Evolutionary conservation across 2,113 vertebrate genomes (phyloP), one percentile per base, ranked within the genome.

Genomic region (Colaptes auratus): DNA sequence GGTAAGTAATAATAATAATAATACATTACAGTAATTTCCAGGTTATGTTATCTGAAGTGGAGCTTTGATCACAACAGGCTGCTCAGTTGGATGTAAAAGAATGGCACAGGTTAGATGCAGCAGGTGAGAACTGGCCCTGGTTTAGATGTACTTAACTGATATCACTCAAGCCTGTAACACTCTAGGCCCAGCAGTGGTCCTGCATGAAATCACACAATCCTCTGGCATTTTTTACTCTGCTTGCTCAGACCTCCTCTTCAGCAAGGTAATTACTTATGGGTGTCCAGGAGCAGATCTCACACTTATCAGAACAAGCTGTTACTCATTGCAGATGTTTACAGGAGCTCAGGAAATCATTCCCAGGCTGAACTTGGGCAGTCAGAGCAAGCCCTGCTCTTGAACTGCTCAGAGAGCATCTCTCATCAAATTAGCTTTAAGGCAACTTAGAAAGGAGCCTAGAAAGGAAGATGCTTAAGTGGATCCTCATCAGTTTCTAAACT

Each of bases 401-500:
- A 35, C 48, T 63, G 36, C 58, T 78, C 66, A 55, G 61, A 71
- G 18, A 88, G 8, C 76, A 46, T 20, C 31, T 44, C 56, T 58
- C 42, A 53, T 42, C 30, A 28, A 92, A 84, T 70, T 59, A 81
- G 44, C 58, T 67, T 86, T 72, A 46, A 53, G 33, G 15, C 0
- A 0, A 44, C 75, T 77, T 78, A 55, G 53, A 44, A 86, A 83
- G 48, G 14, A 93, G 21, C 63, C 44, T 70, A 35, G 12, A 46
- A 75, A 84, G 19, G 35, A 73, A 80, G 31, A 31, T 48, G n/a
- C 52, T 89, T 79, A 82, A 91, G 60, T 6, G 9, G 71, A 46
- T 65, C 85, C 84, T 92, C 80, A 76, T 93, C 88, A 82, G 39
- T 86, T 95, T 61, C 93, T 92, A 56, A 94, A 69, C 63, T 69